Evolutionary conservation across 1,140 invertebrate genomes (phyloP), one percentile per base, ranked within the genome.

Genomic region (Stegodyphus dumicola): DNA sequence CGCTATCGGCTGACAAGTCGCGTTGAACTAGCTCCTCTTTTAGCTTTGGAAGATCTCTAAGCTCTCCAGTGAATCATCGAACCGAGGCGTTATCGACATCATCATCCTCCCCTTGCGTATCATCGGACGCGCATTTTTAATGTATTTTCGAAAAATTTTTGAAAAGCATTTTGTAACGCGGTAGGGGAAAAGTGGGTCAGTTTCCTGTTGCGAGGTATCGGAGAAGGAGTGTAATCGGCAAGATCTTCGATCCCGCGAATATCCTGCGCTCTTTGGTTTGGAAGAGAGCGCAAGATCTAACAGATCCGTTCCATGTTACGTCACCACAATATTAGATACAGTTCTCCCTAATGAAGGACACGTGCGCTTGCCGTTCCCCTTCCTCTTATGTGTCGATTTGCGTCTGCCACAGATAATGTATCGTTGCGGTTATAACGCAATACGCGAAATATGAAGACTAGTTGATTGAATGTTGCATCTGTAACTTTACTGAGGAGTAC

Each of bases 131-230:
- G 53, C 73, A 54, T 75, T 60, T 73, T 75, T 60, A 75, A 75
- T 60, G n/a, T 18, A 75, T 75, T 75, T 75, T 75, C 53, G 18
- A 48, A 75, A 75, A 75, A 56, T 33, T 75, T 75, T 75, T 48
- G 52, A 75, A 75, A 75, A 75, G 73, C 73, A 53, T 56, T 75
- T 75, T 53, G 53, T 6, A 48, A 18, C 52, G 73, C 17, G n/a
- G n/a, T 75, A 56, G 52, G 73, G 54, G 54, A 75, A 75, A 75
- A 75, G 73, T 75, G 73, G 73, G 73, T 75, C 73, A 75, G 73
- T 75, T 75, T 75, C 73, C 73, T 75, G 73, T 75, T 53, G 18
- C 15, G 51, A n/a, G 7, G 48, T 5, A 48, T 5, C 49, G 70
- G 70, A 52, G 73, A 48, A 15, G 15, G 73, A 13, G n/a, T 6